These are phyloP conservation scores for Oryzias curvinotus DNA, from an alignment of 2,113 vertebrate species.

Conservation along the genomic window DNA sequence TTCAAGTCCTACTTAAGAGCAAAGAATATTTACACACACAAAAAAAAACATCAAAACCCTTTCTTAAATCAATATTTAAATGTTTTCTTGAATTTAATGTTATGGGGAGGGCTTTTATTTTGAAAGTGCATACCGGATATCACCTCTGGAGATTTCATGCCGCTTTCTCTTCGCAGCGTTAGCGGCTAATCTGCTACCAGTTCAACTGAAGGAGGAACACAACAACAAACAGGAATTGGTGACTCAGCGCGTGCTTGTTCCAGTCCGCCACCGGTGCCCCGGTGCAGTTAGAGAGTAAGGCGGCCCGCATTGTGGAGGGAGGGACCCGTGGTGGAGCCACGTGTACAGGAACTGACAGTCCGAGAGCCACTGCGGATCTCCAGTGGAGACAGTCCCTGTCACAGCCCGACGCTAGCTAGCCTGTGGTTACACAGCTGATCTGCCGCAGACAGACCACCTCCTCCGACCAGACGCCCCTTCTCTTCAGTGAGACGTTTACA, in stretches of 20 bases:
- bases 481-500: neutral
- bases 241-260: no score
- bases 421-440: neutral
- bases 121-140: slow-evolving; percentile 31
- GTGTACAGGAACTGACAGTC: slow-evolving; percentile 67
- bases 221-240: neutral
- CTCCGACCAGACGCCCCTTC: neutral
- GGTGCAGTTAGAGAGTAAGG: neutral
- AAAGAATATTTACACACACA: no score
- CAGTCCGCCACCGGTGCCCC: no score
- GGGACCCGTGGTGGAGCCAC: slow-evolving; percentile 45
- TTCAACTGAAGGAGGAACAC: neutral
- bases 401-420: slow-evolving; percentile 8
- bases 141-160: fast-evolving
- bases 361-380: slow-evolving; percentile 13
- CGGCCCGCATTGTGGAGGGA: neutral
- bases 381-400: slow-evolving; percentile 7
- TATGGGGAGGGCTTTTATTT: slow-evolving; percentile 4
- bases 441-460: neutral
- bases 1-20: no score
- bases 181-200: neutral
- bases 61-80: no score
- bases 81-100: no score
- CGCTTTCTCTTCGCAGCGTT: neutral
- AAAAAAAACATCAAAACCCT: no score